These are phyloP conservation scores for Calliopum simillimum DNA, from an alignment of 2,888 invertebrate species.

Conservation along the genomic window DNA sequence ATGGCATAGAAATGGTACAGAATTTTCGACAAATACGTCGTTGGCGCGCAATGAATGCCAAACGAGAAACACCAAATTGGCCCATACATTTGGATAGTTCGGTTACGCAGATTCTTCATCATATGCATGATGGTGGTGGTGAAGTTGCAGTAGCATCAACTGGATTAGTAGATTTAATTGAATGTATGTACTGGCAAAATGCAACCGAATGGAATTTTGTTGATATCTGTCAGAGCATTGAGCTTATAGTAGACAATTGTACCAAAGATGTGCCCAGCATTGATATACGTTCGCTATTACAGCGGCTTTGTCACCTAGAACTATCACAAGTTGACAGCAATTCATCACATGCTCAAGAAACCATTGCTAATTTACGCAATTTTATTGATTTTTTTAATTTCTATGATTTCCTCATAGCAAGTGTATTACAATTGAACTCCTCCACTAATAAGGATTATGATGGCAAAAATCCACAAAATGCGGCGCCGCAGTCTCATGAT, in stretches of 20 bases:
- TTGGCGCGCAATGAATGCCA: slow-evolving; percentile 39
- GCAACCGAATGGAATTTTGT: slow-evolving; percentile 31
- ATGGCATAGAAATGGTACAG: slow-evolving; percentile 59
- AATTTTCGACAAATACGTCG: slow-evolving; percentile 58
- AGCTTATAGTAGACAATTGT: slow-evolving; percentile 31
- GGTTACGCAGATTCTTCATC: slow-evolving; percentile 42
- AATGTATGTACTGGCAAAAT: slow-evolving; percentile 42
- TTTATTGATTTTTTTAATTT: slow-evolving; percentile 65
- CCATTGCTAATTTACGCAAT: slow-evolving; percentile 55
- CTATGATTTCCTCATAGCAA: slow-evolving; percentile 63
- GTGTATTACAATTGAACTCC: slow-evolving; percentile 38
- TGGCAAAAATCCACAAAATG: slow-evolving; percentile 6
- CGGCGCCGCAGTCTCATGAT: slow-evolving; percentile 22
- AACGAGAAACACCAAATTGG: slow-evolving; percentile 44
- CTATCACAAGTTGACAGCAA: background rate
- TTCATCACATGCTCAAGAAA: slow-evolving; percentile 24
- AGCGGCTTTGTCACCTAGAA: slow-evolving; percentile 40
- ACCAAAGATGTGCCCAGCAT: slow-evolving; percentile 24
- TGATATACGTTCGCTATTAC: slow-evolving; percentile 13
- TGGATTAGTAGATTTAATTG: slow-evolving; percentile 26
- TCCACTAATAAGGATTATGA: slow-evolving; percentile 7
- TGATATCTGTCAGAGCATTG: slow-evolving; percentile 42
- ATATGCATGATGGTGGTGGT: slow-evolving; percentile 36
- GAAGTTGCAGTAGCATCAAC: slow-evolving; percentile 31
- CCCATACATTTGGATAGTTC: slow-evolving; percentile 53